Evolutionary conservation across 2,888 invertebrate species (phyloP).

Genomic region (Idaea straminata): DNA sequence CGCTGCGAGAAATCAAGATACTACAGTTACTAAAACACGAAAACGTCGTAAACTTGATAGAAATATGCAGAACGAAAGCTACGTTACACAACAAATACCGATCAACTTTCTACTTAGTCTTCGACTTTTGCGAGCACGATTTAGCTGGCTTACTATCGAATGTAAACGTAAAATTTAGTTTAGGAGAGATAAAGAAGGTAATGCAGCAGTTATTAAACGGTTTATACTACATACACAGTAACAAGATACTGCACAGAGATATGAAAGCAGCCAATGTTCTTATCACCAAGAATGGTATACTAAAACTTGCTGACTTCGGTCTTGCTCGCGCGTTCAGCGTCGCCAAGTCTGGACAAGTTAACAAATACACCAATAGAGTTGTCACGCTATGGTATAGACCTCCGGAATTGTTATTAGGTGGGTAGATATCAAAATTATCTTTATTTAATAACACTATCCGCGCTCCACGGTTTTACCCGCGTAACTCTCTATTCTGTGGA

Average conservation of each 20-base stretch:
- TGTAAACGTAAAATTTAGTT: conserved; percentile 95
- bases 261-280: conserved; percentile 99
- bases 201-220: conserved; percentile 86
- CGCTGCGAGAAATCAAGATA: conserved; percentile 97
- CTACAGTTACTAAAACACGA: conserved; percentile 96
- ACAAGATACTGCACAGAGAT: conserved; percentile 96
- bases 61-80: conserved; percentile 97
- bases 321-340: conserved; percentile 96
- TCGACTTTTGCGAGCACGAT: conserved; percentile 99
- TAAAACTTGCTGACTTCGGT: conserved; percentile 99
- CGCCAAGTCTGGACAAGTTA: conserved; percentile 89
- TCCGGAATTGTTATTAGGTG: conserved; percentile 77
- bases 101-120: conserved; percentile 96
- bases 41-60: conserved; percentile 97
- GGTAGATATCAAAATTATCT: conserved; percentile 19
- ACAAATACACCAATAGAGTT: conserved; percentile 97
- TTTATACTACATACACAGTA: conserved; percentile 97
- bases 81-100: conserved; percentile 86
- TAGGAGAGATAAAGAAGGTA: conserved; percentile 97
- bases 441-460: background rate
- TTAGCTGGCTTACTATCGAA: conserved; percentile 97
- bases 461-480: no score
- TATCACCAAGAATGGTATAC: conserved; percentile 95
- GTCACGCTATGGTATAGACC: conserved; percentile 97
- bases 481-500: no score